Evolutionary conservation across 2,888 invertebrate species (phyloP).

Genomic region (Choristoneura rosaceana): DNA sequence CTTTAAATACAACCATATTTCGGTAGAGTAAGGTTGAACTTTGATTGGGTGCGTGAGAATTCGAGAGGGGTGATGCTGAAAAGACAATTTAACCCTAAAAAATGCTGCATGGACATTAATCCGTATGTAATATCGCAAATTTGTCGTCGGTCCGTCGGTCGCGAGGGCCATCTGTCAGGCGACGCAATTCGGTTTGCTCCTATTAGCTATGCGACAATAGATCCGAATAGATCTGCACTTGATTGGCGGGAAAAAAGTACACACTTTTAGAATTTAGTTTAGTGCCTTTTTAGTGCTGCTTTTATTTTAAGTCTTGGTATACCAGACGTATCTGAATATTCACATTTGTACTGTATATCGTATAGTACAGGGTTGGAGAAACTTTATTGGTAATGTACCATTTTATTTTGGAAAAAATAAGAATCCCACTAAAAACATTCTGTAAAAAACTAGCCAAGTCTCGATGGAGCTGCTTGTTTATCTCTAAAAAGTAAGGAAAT

Average conservation of each 20-base stretch:
- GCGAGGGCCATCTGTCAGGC: conserved; percentile 75
- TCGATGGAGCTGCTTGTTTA: no score
- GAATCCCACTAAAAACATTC: no score
- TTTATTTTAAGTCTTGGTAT: background rate
- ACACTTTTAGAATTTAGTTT: background rate
- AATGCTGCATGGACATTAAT: conserved; percentile 83
- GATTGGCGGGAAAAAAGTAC: conserved; percentile 56
- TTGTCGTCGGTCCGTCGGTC: conserved; percentile 79
- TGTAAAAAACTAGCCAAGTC: no score
- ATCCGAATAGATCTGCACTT: conserved; percentile 49
- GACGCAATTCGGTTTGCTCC: conserved; percentile 76
- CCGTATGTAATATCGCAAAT: conserved; percentile 85
- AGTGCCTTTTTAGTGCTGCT: background rate
- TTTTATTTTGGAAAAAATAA: no score
- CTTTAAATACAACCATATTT: conserved; percentile 51
- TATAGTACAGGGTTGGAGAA: no score
- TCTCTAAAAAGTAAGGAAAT: no score
- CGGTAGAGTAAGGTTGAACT: conserved; percentile 45
- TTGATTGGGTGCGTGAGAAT: conserved; percentile 9
- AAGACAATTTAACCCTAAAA: conserved; percentile 86
- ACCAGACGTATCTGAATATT: no score
- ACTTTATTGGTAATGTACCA: no score
- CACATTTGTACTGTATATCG: no score
- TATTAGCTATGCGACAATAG: conserved; percentile 67
- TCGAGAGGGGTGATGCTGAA: conserved; percentile 71